These are phyloP conservation scores for Scaptodrosophila latifasciaeformis DNA, from an alignment of 2,888 invertebrate genomes.

Conservation along the genomic window DNA sequence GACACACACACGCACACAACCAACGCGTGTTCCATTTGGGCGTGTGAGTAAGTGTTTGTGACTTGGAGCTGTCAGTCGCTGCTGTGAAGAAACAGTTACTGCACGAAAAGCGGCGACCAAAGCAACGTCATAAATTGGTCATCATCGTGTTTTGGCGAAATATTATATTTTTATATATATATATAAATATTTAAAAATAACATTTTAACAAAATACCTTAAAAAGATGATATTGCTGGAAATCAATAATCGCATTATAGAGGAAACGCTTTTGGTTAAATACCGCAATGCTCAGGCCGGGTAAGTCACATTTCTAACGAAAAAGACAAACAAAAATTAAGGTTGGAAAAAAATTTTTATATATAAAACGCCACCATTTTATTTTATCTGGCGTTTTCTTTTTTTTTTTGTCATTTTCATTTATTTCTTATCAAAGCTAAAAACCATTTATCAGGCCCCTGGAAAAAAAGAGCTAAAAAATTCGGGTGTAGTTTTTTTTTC, in stretches of 20 bases:
- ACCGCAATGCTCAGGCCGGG: slow-evolving; percentile 97
- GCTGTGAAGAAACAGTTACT: slow-evolving; percentile 54
- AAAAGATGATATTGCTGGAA: slow-evolving; percentile 94
- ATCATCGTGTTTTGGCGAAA: slow-evolving; percentile 30
- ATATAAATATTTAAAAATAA: not conserved
- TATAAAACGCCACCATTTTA: too few species aligned
- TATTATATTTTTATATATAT: slow-evolving; percentile 15
- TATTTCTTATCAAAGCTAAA: slow-evolving; percentile 5
- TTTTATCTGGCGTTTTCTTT: slow-evolving; percentile 19
- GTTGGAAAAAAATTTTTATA: too few species aligned
- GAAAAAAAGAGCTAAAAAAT: slow-evolving; percentile 6
- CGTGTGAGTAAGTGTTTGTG: slow-evolving; percentile 23
- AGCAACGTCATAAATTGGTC: slow-evolving; percentile 67
- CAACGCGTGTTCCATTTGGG: slow-evolving; percentile 23
- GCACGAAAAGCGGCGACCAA: slow-evolving; percentile 51
- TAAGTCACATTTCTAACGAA: slow-evolving; percentile 74
- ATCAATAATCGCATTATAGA: slow-evolving; percentile 99
- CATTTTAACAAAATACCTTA: slow-evolving; percentile 10
- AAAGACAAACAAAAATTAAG: not conserved
- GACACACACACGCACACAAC: too few species aligned
- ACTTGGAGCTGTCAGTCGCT: slow-evolving; percentile 45
- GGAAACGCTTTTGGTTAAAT: slow-evolving; percentile 96
- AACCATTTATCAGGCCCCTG: slow-evolving; percentile 13
- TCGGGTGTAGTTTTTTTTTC: slow-evolving; percentile 41
- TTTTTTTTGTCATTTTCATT: slow-evolving; percentile 22